A percentile compares a stretch with the other conserved stretches of the same genome.
Conservation (phyloP, 2,797 vertebrate species). For the Lutra lutra region DNA sequence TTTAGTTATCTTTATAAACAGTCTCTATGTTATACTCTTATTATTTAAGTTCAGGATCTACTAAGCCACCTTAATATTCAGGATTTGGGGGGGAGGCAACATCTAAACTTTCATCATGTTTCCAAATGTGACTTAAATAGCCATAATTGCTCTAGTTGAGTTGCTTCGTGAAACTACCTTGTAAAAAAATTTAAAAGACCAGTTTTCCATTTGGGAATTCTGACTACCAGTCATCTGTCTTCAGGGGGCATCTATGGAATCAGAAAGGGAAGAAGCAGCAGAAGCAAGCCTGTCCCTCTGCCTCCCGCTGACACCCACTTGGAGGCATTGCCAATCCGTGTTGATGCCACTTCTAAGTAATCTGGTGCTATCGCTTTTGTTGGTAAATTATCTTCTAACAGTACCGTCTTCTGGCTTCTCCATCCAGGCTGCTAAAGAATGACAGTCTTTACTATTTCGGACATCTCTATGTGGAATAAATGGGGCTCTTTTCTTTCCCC, state of each 20-base stretch:
- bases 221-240: background rate
- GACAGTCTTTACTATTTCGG: constrained; percentile 29
- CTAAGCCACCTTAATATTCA: background rate
- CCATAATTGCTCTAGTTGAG: background rate
- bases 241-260: background rate
- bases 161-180: background rate
- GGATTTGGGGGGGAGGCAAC: background rate
- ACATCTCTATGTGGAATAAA: constrained; percentile 42
- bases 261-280: background rate
- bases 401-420: constrained; percentile 50
- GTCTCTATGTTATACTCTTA: background rate
- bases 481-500: constrained; percentile 22
- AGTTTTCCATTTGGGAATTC: background rate
- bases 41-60: background rate
- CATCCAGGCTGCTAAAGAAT: constrained; percentile 27
- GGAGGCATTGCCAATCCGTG: background rate
- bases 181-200: background rate
- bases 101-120: background rate
- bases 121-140: background rate
- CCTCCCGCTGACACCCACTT: background rate
- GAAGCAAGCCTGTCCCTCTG: background rate
- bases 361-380: background rate
- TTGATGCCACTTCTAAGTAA: constrained; percentile 30
- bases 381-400: constrained; percentile 39
- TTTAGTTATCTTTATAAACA: background rate